These are phyloP conservation scores for Cephus spinipes DNA, from an alignment of 2,888 invertebrate genomes.

Conservation along the genomic window DNA sequence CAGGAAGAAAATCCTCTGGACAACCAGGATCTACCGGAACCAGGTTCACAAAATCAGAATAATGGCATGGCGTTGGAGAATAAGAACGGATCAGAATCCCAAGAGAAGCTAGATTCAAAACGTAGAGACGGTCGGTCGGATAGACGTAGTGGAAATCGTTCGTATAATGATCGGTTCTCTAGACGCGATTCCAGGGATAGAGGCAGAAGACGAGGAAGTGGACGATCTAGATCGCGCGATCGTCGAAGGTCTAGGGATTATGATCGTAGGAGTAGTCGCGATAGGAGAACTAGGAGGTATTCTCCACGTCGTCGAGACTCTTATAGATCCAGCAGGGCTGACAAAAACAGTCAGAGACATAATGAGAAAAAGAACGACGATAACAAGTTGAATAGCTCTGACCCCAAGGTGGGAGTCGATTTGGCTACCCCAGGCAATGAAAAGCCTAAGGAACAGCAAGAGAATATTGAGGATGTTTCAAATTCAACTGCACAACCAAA, in stretches of 20 bases:
- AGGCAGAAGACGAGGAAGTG: constrained; percentile 44
- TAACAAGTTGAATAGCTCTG: constrained; percentile 39
- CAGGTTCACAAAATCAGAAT: neutral
- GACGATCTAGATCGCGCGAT: constrained; percentile 55
- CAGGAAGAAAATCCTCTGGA: constrained; percentile 43
- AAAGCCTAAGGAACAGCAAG: constrained; percentile 35
- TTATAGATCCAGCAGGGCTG: constrained; percentile 41
- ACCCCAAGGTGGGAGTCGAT: constrained; percentile 37
- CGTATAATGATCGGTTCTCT: constrained; percentile 39
- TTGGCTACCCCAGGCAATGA: constrained; percentile 28
- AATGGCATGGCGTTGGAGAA: constrained; percentile 4
- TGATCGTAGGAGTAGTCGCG: constrained; percentile 48
- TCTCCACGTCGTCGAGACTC: constrained; percentile 51
- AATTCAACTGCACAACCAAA: constrained; percentile 45
- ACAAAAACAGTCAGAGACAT: constrained; percentile 42
- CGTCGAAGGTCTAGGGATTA: constrained; percentile 53
- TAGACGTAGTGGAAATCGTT: constrained; percentile 42
- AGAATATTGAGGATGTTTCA: constrained; percentile 21
- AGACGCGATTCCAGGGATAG: constrained; percentile 52
- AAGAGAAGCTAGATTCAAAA: constrained; percentile 34
- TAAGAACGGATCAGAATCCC: constrained; percentile 22
- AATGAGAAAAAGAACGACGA: constrained; percentile 48
- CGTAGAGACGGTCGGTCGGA: constrained; percentile 33
- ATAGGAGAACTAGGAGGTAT: constrained; percentile 45
- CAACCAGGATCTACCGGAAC: neutral